Conservation (phyloP, 2,113 vertebrate species). For the Heloderma charlesbogerti region DNA sequence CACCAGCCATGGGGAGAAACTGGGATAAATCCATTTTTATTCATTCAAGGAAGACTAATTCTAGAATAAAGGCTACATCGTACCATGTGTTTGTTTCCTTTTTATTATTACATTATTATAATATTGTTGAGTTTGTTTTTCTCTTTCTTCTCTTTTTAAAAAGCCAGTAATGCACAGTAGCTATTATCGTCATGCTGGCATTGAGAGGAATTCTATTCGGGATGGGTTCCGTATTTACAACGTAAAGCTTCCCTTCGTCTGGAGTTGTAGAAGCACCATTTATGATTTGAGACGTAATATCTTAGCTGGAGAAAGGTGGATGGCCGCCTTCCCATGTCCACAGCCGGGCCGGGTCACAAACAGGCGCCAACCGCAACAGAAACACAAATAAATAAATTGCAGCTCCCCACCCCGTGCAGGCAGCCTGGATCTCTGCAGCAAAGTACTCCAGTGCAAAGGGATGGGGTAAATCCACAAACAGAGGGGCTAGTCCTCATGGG, state of each 20-base stretch:
- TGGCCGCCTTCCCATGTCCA: too few species aligned
- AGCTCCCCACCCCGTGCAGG: not conserved
- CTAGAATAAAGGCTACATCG: slow-evolving; percentile 72
- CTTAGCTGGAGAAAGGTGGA: not conserved
- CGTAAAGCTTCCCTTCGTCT: not conserved
- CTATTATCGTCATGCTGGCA: slow-evolving; percentile 52
- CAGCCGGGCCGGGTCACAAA: not conserved
- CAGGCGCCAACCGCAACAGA: not conserved
- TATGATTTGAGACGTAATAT: not conserved
- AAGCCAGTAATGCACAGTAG: slow-evolving; percentile 48
- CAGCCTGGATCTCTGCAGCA: not conserved
- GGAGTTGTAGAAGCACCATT: slow-evolving; percentile 22
- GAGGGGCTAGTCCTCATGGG: not conserved
- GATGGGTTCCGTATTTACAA: slow-evolving; percentile 33
- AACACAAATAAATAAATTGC: too few species aligned
- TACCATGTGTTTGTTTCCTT: slow-evolving; percentile 29
- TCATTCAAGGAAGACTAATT: slow-evolving; percentile 78
- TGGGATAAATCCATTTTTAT: slow-evolving; percentile 47
- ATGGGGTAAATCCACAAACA: not conserved
- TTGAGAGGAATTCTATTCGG: not conserved
- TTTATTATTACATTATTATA: slow-evolving; percentile 20
- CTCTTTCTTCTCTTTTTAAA: slow-evolving; percentile 25
- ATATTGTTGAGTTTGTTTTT: not conserved
- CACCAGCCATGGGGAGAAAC: not conserved
- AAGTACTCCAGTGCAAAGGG: not conserved